Percentiles rank a stretch among this genome's conserved stretches.
Conservation (phyloP, 2,888 invertebrate genomes). For the Colletes collaris region DNA sequence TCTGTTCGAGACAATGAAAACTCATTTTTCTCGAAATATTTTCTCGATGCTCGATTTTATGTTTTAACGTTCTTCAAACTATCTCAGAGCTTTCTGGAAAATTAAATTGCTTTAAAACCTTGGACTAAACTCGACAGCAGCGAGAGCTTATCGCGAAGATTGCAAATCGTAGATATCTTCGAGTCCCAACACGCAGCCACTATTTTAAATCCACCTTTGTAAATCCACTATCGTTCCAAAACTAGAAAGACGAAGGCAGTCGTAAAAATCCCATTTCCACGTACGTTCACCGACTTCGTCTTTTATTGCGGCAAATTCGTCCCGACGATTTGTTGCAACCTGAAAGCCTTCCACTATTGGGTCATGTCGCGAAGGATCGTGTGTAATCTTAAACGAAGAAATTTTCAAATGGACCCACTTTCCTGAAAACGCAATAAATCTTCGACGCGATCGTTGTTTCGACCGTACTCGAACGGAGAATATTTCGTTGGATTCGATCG, state of each 20-base stretch:
- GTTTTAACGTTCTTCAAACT: too few species aligned
- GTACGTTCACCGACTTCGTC: not conserved
- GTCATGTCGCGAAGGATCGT: constrained; percentile 8
- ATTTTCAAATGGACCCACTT: not conserved
- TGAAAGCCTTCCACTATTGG: constrained; percentile 22
- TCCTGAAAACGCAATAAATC: not conserved
- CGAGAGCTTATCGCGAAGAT: too few species aligned
- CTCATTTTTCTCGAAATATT: too few species aligned
- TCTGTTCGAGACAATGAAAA: too few species aligned
- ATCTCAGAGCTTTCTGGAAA: too few species aligned
- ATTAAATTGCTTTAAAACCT: too few species aligned
- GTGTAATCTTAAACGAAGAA: not conserved
- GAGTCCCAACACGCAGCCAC: not conserved
- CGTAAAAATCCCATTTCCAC: constrained; percentile 39
- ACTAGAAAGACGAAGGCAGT: constrained; percentile 3
- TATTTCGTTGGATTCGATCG: not conserved
- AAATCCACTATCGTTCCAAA: constrained; percentile 7
- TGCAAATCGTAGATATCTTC: too few species aligned
- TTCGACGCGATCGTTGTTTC: not conserved
- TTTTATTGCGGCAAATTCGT: constrained; percentile 8
- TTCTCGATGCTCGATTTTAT: too few species aligned
- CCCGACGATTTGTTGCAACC: constrained; percentile 25
- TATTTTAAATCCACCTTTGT: not conserved
- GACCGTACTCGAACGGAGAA: too few species aligned
- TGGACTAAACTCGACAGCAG: too few species aligned